Conservation (phyloP, 2,113 vertebrate genomes). For the Tylochromis polylepis region DNA sequence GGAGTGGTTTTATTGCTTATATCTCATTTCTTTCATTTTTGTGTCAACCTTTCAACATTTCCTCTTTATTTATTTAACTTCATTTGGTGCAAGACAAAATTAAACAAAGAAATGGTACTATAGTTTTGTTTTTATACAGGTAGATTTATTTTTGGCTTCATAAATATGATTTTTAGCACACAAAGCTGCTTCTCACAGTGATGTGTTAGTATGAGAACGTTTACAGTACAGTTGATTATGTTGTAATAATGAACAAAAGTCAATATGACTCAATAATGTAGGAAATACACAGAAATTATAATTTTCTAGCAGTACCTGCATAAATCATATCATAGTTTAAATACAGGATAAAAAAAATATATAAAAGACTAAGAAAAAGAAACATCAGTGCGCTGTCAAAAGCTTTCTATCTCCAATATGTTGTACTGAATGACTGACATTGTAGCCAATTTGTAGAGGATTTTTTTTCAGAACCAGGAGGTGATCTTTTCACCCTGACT, state of each 20-base stretch:
- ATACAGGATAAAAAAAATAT: conserved; percentile 67
- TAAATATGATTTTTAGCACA: conserved; percentile 47
- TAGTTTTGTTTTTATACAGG: not conserved
- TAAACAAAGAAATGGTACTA: not conserved
- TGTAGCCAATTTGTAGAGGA: not conserved
- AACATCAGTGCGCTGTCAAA: conserved; percentile 12
- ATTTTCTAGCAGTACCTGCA: conserved; percentile 6
- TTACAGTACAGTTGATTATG: conserved; percentile 38
- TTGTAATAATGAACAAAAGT: conserved; percentile 56
- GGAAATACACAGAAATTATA: conserved; percentile 17
- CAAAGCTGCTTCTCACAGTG: not conserved
- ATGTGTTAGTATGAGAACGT: conserved; percentile 32
- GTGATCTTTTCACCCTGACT: not conserved
- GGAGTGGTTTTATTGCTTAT: not conserved
- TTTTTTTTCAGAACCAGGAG: not conserved
- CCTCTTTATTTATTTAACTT: not conserved
- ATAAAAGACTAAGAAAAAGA: conserved; percentile 13
- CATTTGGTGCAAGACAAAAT: not conserved
- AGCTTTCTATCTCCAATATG: not conserved
- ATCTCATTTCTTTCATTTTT: not conserved
- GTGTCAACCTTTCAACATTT: not conserved
- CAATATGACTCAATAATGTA: conserved; percentile 76
- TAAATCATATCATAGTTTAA: conserved; percentile 54
- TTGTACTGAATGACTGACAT: not conserved
- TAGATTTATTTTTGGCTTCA: conserved; percentile 42